Evolutionary conservation across 2,888 invertebrate species (phyloP).

Genomic region (Euplagia quadripunctaria): DNA sequence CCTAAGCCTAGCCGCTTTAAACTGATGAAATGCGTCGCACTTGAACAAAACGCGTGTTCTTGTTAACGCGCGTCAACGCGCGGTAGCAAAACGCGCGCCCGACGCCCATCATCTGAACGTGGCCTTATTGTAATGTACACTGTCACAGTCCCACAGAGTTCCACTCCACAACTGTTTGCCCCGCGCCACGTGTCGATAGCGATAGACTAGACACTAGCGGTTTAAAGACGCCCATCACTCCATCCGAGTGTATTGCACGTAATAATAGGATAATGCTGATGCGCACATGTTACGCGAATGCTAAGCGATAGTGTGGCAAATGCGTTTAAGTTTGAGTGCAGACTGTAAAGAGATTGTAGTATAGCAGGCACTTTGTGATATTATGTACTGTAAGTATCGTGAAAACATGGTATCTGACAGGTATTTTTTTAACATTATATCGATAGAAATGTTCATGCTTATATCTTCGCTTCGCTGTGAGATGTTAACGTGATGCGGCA

Average conservation of each 20-base stretch:
- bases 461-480: not conserved
- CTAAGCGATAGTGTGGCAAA: conserved; percentile 57
- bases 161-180: conserved; percentile 47
- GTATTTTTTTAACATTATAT: not conserved
- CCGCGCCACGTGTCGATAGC: conserved; percentile 52
- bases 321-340: conserved; percentile 28
- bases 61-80: too few species aligned
- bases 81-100: too few species aligned
- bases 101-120: too few species aligned
- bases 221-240: conserved; percentile 79
- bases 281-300: conserved; percentile 65
- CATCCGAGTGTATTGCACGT: conserved; percentile 75
- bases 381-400: not conserved
- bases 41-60: too few species aligned
- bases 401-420: not conserved
- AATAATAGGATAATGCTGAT: conserved; percentile 76
- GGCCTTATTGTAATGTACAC: too few species aligned
- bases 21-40: too few species aligned
- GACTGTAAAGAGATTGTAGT: not conserved
- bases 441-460: not conserved
- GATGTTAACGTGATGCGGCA: not conserved
- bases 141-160: conserved; percentile 5
- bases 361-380: conserved; percentile 1
- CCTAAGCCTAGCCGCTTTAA: too few species aligned
- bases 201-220: conserved; percentile 71